These are phyloP conservation scores for Esox lucius DNA, from an alignment of 2,797 vertebrate genomes.

Conservation along the genomic window DNA sequence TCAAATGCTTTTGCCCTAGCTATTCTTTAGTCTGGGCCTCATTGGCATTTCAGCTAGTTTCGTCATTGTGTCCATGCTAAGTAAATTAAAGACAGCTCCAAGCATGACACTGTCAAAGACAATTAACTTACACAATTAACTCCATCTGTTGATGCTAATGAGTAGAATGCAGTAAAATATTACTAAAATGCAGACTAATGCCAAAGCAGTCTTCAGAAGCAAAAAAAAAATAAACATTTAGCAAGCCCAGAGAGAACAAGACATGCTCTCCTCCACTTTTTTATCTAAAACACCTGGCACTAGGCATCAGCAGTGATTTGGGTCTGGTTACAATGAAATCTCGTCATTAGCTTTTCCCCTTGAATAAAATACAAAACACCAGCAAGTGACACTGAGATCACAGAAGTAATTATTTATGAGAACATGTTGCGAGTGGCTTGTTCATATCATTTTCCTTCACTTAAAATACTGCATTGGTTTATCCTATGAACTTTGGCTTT, in stretches of 20 bases:
- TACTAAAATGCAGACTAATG: neutral
- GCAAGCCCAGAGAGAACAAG: neutral
- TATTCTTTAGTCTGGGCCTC: slow-evolving; percentile 37
- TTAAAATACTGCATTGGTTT: no score
- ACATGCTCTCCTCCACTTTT: neutral
- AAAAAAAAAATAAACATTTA: no score
- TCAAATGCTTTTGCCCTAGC: slow-evolving; percentile 2
- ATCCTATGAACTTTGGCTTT: no score
- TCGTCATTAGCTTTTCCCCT: no score
- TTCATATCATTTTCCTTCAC: no score
- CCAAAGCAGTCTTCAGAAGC: no score
- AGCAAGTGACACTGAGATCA: no score
- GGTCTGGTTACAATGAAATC: neutral
- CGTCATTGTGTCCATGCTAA: slow-evolving; percentile 37
- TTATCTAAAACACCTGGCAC: neutral
- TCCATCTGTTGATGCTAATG: slow-evolving; percentile 1
- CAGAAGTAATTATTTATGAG: no score
- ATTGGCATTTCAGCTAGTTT: slow-evolving; percentile 45
- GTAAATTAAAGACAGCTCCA: slow-evolving; percentile 24
- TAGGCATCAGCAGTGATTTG: neutral
- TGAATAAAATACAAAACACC: no score
- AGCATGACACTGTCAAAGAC: neutral
- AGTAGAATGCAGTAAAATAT: neutral
- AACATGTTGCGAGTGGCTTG: no score
- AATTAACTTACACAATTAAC: slow-evolving; percentile 12